phyloP scores from a whole-genome alignment of 2,888 invertebrate species.

The Diarsia mendica region DNA sequence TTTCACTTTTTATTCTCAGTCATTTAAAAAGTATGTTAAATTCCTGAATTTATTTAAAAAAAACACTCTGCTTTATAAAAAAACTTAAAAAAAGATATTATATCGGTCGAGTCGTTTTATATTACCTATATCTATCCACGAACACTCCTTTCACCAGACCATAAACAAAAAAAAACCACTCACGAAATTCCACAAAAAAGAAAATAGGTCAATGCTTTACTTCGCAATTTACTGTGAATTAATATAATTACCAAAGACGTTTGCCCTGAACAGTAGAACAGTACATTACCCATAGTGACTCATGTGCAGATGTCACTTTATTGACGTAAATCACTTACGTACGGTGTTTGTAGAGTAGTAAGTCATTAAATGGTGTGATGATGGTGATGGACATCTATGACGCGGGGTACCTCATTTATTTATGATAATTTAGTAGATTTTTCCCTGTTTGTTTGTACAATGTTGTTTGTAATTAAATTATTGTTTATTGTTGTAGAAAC shows the following conservation, averaged over 20 bases:
- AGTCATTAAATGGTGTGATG: constrained; percentile 31
- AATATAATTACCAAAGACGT: constrained; percentile 61
- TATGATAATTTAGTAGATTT: constrained; percentile 17
- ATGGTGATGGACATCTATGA: constrained; percentile 5
- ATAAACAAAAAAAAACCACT: neutral
- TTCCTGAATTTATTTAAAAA: neutral
- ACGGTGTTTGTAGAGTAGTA: constrained; percentile 18
- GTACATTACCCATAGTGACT: constrained; percentile 45
- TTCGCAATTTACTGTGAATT: constrained; percentile 59
- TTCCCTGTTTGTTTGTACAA: neutral
- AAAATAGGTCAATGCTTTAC: constrained; percentile 55
- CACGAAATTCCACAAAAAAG: constrained; percentile 22
- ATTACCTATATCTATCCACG: too few species aligned
- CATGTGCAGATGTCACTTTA: constrained; percentile 57
- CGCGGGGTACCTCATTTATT: constrained; percentile 1
- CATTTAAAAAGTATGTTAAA: too few species aligned
- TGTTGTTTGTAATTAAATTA: neutral
- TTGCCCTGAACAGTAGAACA: constrained; percentile 46
- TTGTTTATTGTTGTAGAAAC: neutral
- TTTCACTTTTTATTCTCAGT: too few species aligned
- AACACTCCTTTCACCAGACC: neutral
- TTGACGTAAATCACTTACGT: constrained; percentile 55
- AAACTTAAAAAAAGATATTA: too few species aligned
- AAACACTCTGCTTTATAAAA: neutral
- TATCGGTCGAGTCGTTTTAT: too few species aligned